Base-by-base conservation (phyloP, 1,140 invertebrate species). In the Plectrocnemia conspersa region DNA sequence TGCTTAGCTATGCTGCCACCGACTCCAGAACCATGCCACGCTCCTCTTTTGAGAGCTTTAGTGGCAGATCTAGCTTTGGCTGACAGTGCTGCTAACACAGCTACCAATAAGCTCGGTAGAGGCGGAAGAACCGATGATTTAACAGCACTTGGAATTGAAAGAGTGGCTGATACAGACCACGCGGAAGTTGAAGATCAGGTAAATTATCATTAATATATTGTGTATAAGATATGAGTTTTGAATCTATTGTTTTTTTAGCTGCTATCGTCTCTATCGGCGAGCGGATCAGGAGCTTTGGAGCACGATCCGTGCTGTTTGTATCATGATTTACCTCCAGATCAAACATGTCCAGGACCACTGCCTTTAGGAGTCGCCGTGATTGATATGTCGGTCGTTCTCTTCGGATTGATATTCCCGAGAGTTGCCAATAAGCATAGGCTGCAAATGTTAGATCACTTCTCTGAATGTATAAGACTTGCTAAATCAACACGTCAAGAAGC, bases 171-270 rank as follows among this genome's bases (percentile, higher is more conserved):
- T 69, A 96, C 92, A 5, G 95, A 98, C 76, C 93, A 98, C 74
- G 86, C 91, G 52, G 88, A 88, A 29, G 93, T 98, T 63, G 96
- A 99, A 76, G 93, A 99, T 79, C 95, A 98, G 83, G 93, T 97
- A 70, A 66, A 64, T 71, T 45, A 45, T 45, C 15, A 38, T 24
- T 36, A 2, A 18, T 19, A 13, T n/a, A n/a, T n/a, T n/a, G n/a
- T n/a, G n/a, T n/a, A n/a, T 48, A 5, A 10, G n/a, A 3, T 47
- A 35, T 21, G 19, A 36, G 2, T 2, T 11, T 25, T 19, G 19
- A 22, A 25, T 48, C 23, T 1, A 36, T 46, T 3, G 25, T 24
- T 24, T 38, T 62, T 62, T 1, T 63, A 74, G 72, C 58, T 74
- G 4, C 66, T 71, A 45, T 72, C 67, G 0, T 66, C 72, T 11